Evolutionary conservation across 2,797 vertebrate species (phyloP).

Genomic region (Paramormyrops hopkinsi): DNA sequence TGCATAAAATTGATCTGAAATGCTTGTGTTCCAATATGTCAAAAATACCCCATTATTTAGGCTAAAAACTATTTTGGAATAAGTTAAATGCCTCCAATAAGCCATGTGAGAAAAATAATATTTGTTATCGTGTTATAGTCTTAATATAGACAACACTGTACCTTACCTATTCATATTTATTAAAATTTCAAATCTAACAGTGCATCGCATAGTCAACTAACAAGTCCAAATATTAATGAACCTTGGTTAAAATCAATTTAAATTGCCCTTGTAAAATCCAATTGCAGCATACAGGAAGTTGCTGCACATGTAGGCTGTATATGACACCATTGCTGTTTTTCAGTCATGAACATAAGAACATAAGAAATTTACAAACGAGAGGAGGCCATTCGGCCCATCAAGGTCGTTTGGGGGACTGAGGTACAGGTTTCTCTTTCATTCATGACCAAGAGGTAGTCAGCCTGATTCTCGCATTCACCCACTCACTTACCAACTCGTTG

Average conservation of each 20-base stretch:
- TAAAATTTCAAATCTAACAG: background rate
- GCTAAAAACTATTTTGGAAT: background rate
- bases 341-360: background rate
- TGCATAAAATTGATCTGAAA: background rate
- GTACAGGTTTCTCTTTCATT: background rate
- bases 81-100: background rate
- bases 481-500: background rate
- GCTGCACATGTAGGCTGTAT: background rate
- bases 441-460: background rate
- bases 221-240: background rate
- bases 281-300: background rate
- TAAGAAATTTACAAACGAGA: no score
- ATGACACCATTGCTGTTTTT: background rate
- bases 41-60: background rate
- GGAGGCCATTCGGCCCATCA: no score
- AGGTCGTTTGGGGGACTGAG: background rate
- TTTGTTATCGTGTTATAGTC: background rate
- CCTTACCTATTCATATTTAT: background rate
- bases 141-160: background rate
- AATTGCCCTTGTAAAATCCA: background rate
- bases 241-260: background rate
- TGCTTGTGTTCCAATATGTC: background rate
- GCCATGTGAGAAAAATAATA: background rate
- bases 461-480: background rate
- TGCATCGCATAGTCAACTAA: background rate